Evolutionary conservation across 2,797 vertebrate genomes (phyloP).

Genomic region (Valencia hispanica): DNA sequence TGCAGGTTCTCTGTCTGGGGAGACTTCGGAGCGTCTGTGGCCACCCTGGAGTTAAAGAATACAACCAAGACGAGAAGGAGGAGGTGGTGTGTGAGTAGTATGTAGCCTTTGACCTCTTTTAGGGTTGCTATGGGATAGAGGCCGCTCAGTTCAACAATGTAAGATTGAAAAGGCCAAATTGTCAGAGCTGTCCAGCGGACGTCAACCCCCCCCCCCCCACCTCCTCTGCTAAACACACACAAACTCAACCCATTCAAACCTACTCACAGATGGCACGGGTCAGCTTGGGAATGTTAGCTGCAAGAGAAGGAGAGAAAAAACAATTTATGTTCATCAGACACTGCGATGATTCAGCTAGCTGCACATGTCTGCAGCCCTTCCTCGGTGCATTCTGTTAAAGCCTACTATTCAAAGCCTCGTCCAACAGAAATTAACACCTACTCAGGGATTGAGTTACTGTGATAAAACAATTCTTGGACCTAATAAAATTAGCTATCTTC

Average conservation of each 20-base stretch:
- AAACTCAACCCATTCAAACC: constrained; percentile 55
- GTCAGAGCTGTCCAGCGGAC: constrained; percentile 94
- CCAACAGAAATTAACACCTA: constrained; percentile 26
- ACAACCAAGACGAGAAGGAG: constrained; percentile 14
- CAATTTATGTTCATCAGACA: constrained; percentile 67
- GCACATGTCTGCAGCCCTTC: constrained; percentile 46
- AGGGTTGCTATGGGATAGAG: constrained; percentile 93
- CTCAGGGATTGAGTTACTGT: constrained; percentile 10
- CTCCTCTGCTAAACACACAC: constrained; percentile 58
- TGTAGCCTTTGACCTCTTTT: constrained; percentile 80
- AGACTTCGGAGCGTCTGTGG: constrained; percentile 52
- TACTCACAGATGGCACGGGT: constrained; percentile 81
- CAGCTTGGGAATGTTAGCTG: constrained; percentile 90
- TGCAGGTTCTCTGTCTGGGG: constrained; percentile 58
- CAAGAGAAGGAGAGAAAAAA: constrained; percentile 35
- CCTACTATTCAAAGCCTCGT: constrained; percentile 23
- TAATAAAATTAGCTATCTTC: neutral
- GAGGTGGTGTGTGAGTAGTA: constrained; percentile 48
- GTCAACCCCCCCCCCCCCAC: constrained; percentile 60
- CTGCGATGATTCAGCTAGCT: constrained; percentile 56
- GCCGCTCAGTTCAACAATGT: constrained; percentile 89
- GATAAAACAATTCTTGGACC: constrained; percentile 19
- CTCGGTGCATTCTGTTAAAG: constrained; percentile 29
- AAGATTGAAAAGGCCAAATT: constrained; percentile 90
- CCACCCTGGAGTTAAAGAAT: constrained; percentile 54